Evolutionary conservation across 2,888 invertebrate genomes (phyloP).

Genomic region (Melieria omissa): DNA sequence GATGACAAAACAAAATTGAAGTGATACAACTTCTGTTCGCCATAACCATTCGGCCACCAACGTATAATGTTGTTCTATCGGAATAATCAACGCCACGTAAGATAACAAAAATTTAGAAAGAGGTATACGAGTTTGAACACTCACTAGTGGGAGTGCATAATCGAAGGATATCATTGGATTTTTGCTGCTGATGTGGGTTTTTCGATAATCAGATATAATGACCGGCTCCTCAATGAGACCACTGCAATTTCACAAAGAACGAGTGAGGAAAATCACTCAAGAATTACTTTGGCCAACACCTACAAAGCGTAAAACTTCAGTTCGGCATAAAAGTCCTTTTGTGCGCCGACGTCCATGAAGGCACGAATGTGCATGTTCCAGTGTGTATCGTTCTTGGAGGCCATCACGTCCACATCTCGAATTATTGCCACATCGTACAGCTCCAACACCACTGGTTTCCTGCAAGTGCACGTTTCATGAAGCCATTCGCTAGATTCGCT

Average conservation of each 20-base stretch:
- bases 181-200: conserved; percentile 50
- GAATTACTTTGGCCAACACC: conserved; percentile 38
- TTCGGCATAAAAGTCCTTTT: conserved; percentile 57
- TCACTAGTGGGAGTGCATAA: conserved; percentile 58
- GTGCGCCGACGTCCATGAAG: conserved; percentile 64
- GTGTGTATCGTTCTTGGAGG: conserved; percentile 53
- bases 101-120: background rate
- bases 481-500: too few species aligned
- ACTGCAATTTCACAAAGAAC: conserved; percentile 42
- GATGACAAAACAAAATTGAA: conserved; percentile 70
- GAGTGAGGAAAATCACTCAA: too few species aligned
- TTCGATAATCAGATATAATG: conserved; percentile 50
- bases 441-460: conserved; percentile 75
- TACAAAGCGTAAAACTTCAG: conserved; percentile 63
- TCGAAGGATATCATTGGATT: conserved; percentile 58
- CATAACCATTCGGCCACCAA: conserved; percentile 98
- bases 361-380: conserved; percentile 68
- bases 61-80: conserved; percentile 68
- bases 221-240: conserved; percentile 60
- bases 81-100: conserved; percentile 13
- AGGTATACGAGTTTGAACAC: conserved; percentile 28
- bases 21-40: conserved; percentile 80
- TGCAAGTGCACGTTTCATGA: conserved; percentile 61
- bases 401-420: conserved; percentile 70
- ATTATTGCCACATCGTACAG: conserved; percentile 74